Evolutionary conservation across 2,888 invertebrate species (phyloP).

Genomic region (Drosophila neutralis): DNA sequence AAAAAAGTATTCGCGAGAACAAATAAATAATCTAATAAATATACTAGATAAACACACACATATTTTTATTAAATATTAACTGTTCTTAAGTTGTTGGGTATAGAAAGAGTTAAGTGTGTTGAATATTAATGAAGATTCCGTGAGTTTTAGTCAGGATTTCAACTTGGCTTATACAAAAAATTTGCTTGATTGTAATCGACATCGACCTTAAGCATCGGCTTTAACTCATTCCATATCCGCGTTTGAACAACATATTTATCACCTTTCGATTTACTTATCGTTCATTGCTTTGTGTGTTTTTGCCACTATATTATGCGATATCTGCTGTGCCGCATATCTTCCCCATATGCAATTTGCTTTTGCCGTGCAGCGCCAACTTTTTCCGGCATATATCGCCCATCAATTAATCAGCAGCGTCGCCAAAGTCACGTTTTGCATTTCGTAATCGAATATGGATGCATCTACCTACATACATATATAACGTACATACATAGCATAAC

Average conservation of each 20-base stretch:
- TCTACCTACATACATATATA: constrained; percentile 8
- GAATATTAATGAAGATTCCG: not conserved
- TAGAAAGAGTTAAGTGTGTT: not conserved
- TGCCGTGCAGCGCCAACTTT: constrained; percentile 20
- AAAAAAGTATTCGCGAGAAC: not conserved
- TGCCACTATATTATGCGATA: constrained; percentile 10
- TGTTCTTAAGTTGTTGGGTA: not conserved
- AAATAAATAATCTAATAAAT: not conserved
- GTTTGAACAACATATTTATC: constrained; percentile 22
- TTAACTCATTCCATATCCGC: constrained; percentile 28
- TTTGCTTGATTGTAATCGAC: not conserved
- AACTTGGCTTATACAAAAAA: not conserved
- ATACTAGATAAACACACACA: not conserved
- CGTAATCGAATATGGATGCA: constrained; percentile 51
- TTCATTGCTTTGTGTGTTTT: not conserved
- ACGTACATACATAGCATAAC: constrained; percentile 21
- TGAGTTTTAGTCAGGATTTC: not conserved
- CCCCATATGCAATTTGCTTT: constrained; percentile 6
- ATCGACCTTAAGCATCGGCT: not conserved
- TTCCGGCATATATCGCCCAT: constrained; percentile 48
- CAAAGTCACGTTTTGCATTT: constrained; percentile 75
- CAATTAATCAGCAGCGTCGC: constrained; percentile 67
- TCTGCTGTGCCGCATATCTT: constrained; percentile 17
- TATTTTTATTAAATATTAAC: not conserved
- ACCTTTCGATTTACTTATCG: constrained; percentile 4